Evolutionary conservation across 2,113 vertebrate genomes (phyloP).

Genomic region (Pyrgilauda ruficollis): DNA sequence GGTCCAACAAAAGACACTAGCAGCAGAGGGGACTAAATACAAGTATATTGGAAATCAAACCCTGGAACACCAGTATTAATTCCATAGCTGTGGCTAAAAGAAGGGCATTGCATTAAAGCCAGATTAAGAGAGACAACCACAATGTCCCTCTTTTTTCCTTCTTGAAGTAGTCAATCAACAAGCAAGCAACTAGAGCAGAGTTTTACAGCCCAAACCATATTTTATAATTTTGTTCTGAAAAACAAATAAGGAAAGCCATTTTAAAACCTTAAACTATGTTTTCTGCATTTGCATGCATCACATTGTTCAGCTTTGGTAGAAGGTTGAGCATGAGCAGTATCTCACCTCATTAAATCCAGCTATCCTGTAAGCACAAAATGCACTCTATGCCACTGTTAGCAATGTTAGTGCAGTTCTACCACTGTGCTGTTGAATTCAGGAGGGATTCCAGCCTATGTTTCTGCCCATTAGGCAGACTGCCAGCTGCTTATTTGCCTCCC

Average conservation of each 20-base stretch:
- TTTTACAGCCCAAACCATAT: neutral
- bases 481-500: neutral
- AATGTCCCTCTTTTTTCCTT: neutral
- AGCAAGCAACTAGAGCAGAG: neutral
- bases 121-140: neutral
- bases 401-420: neutral
- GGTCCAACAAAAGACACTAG: neutral
- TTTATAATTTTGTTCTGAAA: neutral
- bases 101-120: neutral
- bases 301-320: neutral
- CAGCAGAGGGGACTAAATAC: neutral
- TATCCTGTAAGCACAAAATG: neutral
- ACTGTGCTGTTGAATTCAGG: neutral
- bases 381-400: neutral
- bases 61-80: neutral
- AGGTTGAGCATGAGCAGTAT: neutral
- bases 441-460: neutral
- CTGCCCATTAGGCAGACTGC: neutral
- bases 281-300: neutral
- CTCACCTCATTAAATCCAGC: slow-evolving; percentile 27
- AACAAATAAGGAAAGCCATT: neutral
- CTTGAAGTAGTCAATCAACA: neutral
- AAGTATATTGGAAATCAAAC: neutral
- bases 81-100: neutral
- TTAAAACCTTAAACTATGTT: neutral